A percentile compares a stretch with the other conserved stretches of the same genome.
Evolutionary conservation across 2,797 vertebrate genomes (phyloP).

Genomic region (Lepidocolaptes lacrymiger): DNA sequence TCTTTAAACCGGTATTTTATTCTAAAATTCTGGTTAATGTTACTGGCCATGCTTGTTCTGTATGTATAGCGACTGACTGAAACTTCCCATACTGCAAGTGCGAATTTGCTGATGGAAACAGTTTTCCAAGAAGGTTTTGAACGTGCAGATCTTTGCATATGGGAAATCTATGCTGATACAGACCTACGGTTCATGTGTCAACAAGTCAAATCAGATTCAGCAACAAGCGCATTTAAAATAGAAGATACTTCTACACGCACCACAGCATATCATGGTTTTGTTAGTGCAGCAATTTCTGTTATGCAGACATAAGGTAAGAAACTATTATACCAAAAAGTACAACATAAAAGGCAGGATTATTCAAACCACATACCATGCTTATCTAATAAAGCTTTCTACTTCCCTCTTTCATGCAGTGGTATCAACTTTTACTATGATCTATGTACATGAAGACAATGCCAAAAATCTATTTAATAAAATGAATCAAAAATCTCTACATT

Average conservation of each 20-base stretch:
- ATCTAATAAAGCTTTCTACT: not conserved
- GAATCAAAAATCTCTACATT: not conserved
- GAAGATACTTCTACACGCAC: not conserved
- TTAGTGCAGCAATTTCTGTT: not conserved
- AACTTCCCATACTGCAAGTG: not conserved
- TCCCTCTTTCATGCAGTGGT: not conserved
- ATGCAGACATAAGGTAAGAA: not conserved
- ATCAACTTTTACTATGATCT: not conserved
- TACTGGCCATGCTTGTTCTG: fast-evolving
- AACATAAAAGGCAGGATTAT: not conserved
- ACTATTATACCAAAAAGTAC: not conserved
- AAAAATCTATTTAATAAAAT: not conserved
- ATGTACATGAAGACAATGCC: not conserved
- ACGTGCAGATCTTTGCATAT: not conserved
- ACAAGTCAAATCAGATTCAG: not conserved
- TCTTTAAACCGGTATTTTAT: not conserved
- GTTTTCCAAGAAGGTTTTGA: not conserved
- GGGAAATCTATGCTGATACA: not conserved
- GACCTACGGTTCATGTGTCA: not conserved
- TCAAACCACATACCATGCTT: not conserved
- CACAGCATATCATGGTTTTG: not conserved
- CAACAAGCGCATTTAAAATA: not conserved
- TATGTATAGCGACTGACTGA: not conserved
- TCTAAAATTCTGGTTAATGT: not conserved
- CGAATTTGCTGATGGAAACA: not conserved